Evolutionary conservation across 2,888 invertebrate genomes (phyloP).

Genomic region (Nomada fabriciana): DNA sequence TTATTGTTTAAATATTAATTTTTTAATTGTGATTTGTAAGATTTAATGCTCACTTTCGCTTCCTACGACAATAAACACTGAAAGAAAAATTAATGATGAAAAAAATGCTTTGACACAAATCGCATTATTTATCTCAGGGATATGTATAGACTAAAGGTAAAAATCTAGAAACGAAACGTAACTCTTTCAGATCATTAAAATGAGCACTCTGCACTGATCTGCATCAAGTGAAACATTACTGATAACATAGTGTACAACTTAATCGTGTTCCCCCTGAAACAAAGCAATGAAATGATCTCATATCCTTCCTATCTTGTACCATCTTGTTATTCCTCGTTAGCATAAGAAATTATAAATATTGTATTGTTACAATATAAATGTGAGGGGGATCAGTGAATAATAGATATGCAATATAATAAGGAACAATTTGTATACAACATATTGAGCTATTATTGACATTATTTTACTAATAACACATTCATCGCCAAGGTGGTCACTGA

Average conservation of each 20-base stretch:
- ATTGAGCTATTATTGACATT: conserved; percentile 25
- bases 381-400: conserved; percentile 54
- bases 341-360: conserved; percentile 56
- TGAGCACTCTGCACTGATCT: conserved; percentile 46
- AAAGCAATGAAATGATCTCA: conserved; percentile 77
- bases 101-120: conserved; percentile 23
- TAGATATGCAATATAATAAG: conserved; percentile 30
- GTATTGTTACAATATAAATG: conserved; percentile 52
- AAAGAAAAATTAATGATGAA: not conserved
- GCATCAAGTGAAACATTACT: conserved; percentile 32
- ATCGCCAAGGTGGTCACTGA: too few relatives aligned
- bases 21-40: not conserved
- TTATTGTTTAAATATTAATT: not conserved
- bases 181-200: conserved; percentile 65
- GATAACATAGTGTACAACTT: conserved; percentile 42
- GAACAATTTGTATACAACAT: conserved; percentile 43
- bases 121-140: conserved; percentile 50
- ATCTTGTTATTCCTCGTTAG: conserved; percentile 65
- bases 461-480: conserved; percentile 25
- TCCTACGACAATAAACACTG: conserved; percentile 31
- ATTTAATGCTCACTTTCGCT: conserved; percentile 1
- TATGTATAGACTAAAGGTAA: conserved; percentile 8
- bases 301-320: conserved; percentile 70
- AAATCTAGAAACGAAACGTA: conserved; percentile 15
- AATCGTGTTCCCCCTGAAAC: conserved; percentile 60